Evolutionary conservation across 2,888 invertebrate genomes (phyloP), one percentile per base, ranked within the genome.

Genomic region (Polylopha cassiicola): DNA sequence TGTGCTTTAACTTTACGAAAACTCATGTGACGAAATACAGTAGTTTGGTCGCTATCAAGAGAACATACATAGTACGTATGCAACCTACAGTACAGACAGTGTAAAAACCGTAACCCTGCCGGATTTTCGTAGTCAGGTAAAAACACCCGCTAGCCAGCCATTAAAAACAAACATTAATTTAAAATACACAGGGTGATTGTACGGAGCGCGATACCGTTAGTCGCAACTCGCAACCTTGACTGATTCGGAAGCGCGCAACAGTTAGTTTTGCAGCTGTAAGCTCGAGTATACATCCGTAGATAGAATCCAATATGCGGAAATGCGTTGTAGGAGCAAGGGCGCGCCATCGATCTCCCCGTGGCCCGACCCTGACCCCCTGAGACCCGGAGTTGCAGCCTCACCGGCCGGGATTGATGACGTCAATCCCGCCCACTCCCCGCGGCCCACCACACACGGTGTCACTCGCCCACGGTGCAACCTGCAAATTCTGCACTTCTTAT

Each of bases 351-450:
- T 74, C 58, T 45, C 55, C 46, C 48, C 50, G 65, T 61, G 73
- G 59, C 67, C 56, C 54, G 74, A 64, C 76, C 77, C 59, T 77
- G 77, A 77, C 77, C 76, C 55, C 42, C 48, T 43, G 53, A 51
- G 53, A 49, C 24, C 46, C 50, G 47, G 44, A 47, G 44, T 14
- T 50, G 51, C 41, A 50, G 49, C 50, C 50, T 21, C 31, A 6
- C 22, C 32, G 34, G 24, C 24, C 8, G 34, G 34, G 26, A 24
- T 22, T 44, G 39, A 37, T 55, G 53, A 56, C 57, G 57, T 57
- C 55, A 55, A 43, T 46, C 16, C 20, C 17, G 23, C 29, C 30
- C 5, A 10, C 23, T n/a, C 10, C 23, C 8, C 6, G 2, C 7
- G 6, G 10, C 11, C 22, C 20, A 23, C 23, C 16, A 11, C 6